These are phyloP conservation scores for Onthophagus sagittarius DNA, from an alignment of 2,888 invertebrate genomes.

Conservation along the genomic window DNA sequence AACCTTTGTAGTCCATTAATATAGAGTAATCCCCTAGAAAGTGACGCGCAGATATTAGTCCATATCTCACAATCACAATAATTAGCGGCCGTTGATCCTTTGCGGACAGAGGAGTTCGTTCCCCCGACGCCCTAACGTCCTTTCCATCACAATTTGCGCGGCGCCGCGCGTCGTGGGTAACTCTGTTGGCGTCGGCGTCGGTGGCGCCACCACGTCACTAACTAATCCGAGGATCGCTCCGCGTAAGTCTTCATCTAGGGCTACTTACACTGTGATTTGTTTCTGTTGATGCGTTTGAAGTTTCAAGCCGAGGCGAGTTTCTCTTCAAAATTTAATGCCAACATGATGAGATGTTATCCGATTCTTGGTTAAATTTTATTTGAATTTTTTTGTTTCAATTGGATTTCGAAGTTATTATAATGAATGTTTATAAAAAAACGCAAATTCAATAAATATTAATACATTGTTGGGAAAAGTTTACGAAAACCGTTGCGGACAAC, in stretches of 20 bases:
- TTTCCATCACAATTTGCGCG: slow-evolving; percentile 5
- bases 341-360: slow-evolving; percentile 38
- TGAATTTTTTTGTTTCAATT: slow-evolving; percentile 1
- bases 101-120: slow-evolving; percentile 4
- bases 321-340: slow-evolving; percentile 38
- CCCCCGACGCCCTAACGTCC: slow-evolving; percentile 9
- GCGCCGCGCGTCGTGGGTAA: slow-evolving; percentile 22
- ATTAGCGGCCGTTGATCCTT: slow-evolving; percentile 11
- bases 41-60: not conserved
- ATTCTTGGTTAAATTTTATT: slow-evolving; percentile 25
- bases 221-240: slow-evolving; percentile 39
- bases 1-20: not conserved
- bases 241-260: slow-evolving; percentile 46
- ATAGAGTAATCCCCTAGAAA: not conserved
- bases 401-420: not conserved
- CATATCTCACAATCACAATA: slow-evolving; percentile 14
- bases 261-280: slow-evolving; percentile 45
- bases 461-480: not conserved
- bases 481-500: slow-evolving; percentile 3
- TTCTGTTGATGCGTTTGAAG: slow-evolving; percentile 36
- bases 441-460: not conserved
- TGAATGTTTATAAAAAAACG: not conserved
- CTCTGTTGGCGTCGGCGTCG: not conserved
- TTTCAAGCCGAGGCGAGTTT: slow-evolving; percentile 33
- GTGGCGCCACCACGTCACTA: not conserved